A percentile compares a stretch with the other conserved stretches of the same genome.
Conservation (phyloP, 2,888 invertebrate genomes). For the Eudasyphora cyanicolor region DNA sequence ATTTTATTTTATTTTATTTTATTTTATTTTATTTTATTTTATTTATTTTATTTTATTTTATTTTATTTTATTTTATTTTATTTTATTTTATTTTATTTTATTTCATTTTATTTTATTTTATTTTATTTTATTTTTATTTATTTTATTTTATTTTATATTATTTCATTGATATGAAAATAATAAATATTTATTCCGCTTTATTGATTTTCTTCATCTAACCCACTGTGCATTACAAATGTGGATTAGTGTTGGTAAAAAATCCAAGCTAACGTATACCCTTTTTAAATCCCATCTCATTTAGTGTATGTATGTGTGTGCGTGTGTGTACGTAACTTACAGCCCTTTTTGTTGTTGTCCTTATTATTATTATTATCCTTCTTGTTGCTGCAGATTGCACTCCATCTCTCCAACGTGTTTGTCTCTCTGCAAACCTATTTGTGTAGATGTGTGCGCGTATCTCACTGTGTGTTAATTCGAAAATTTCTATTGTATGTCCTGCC, state of each 20-base stretch:
- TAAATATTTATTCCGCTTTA: too few species aligned
- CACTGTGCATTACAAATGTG: not conserved
- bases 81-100: too few species aligned
- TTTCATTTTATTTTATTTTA: too few species aligned
- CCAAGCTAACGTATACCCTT: not conserved
- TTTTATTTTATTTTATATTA: too few species aligned
- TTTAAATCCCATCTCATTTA: too few species aligned
- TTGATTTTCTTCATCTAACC: too few species aligned
- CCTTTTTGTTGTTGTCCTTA: not conserved
- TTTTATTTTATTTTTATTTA: too few species aligned
- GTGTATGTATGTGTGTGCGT: not conserved
- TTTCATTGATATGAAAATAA: too few species aligned
- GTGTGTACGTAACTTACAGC: not conserved
- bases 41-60: too few species aligned
- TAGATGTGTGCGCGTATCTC: not conserved
- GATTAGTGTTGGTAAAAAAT: not conserved
- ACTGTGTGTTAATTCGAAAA: not conserved
- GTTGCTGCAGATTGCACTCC: conserved; percentile 21
- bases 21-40: too few species aligned
- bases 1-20: too few species aligned
- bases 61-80: too few species aligned
- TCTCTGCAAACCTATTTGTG: not conserved
- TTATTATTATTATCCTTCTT: not conserved
- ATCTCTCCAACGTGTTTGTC: not conserved
- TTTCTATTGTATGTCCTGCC: conserved; percentile 57